Base-by-base conservation (phyloP, 2,113 vertebrate genomes). In the Caretta caretta region DNA sequence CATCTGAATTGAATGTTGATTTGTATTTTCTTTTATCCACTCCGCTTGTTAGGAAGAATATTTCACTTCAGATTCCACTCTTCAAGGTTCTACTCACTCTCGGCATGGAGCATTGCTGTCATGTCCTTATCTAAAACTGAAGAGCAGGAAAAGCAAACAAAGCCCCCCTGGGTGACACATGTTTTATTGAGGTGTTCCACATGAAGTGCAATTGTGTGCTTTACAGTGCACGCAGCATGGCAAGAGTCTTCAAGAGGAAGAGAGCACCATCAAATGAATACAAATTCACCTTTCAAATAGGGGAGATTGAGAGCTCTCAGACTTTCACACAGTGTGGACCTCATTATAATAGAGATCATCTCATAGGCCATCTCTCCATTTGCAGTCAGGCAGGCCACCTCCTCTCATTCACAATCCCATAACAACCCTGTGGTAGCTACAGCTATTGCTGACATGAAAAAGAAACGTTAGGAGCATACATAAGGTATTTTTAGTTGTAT, bases 11-110 rank as follows among this genome's bases (percentile, higher is more conserved):
- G 85, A 92, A 97, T 97, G 96, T 94, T 98, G 97, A 97, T 96
- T 97, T 98, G 96, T 97, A 97, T 95, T 90, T 98, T 97, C 92
- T 98, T 98, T 98, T 96, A 98, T 98, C 93, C 76, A 25, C 53
- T 97, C 92, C 88, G 93, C 94, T 97, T 98, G 95, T 97, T 97
- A 97, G 92, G 89, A 93, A 96, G 93, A 95, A 96, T 97, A 97
- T 97, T 97, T 97, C 97, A 97, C 93, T 97, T 97, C 96, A 95
- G 86, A 93, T 97, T 96, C 97, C 96, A 97, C 96, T 97, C 91
- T 97, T 97, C 95, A 96, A 96, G 82, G 88, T 97, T 97, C 96
- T 96, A 92, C 93, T 97, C 91, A 93, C 93, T 92, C 96, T 94
- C 96, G 97, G 94, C 93, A 4, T 95, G 94, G 92, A 96, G 65